Conservation (phyloP, 2,113 vertebrate species). For the Vanacampus margaritifer region DNA sequence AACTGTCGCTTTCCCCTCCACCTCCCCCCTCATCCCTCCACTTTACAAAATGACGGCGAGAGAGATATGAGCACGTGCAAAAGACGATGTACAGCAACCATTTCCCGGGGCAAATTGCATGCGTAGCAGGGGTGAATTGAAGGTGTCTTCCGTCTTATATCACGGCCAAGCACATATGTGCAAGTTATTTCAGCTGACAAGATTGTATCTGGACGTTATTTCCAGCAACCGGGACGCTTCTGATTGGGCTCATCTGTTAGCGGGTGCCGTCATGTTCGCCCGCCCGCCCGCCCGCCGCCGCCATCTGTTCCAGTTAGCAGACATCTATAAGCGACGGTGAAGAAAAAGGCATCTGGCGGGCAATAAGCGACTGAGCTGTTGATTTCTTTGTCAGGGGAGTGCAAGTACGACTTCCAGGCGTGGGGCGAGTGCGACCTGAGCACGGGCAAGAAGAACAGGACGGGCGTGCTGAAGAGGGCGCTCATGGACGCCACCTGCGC, state of each 20-base stretch:
- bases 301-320: conserved; percentile 22
- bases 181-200: conserved; percentile 21
- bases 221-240: conserved; percentile 13
- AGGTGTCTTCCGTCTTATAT: conserved; percentile 20
- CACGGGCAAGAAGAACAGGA: conserved; percentile 88
- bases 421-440: conserved; percentile 95
- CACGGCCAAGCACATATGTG: conserved; percentile 20
- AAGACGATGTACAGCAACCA: background rate
- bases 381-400: conserved; percentile 78
- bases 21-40: conserved; percentile 1
- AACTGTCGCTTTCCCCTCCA: no score
- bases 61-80: conserved; percentile 16
- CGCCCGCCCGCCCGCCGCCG: conserved; percentile 3
- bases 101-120: conserved; percentile 13
- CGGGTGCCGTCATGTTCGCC: conserved; percentile 27
- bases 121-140: conserved; percentile 22
- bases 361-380: conserved; percentile 19
- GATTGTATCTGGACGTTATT: conserved; percentile 16
- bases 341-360: background rate
- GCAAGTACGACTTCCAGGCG: conserved; percentile 93
- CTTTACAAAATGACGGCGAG: conserved; percentile 31
- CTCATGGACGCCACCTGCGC: conserved; percentile 91
- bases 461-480: conserved; percentile 86
- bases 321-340: conserved; percentile 1
- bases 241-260: conserved; percentile 35